These are phyloP conservation scores for Scaptomyza cyrtandrae DNA, from an alignment of 2,888 invertebrate genomes.

Conservation along the genomic window DNA sequence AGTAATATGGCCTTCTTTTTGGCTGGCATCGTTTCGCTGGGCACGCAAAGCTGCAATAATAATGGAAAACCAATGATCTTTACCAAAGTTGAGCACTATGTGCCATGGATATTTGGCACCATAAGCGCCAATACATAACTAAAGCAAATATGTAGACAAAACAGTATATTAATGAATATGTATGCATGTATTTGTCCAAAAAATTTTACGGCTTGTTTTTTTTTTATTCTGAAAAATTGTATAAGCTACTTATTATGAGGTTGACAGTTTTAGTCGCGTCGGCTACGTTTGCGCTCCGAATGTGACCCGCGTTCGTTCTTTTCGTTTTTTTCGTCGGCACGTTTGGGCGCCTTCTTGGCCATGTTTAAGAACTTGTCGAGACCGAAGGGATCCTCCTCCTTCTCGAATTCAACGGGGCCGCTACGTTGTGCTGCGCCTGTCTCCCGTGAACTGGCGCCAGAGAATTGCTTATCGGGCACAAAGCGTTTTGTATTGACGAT, in stretches of 20 bases:
- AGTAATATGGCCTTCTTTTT: slow-evolving; percentile 28
- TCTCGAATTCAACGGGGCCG: slow-evolving; percentile 98
- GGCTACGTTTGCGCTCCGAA: slow-evolving; percentile 77
- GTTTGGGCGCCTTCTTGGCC: slow-evolving; percentile 92
- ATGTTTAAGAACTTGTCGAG: slow-evolving; percentile 99
- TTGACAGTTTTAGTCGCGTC: slow-evolving; percentile 56
- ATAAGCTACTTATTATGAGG: slow-evolving; percentile 18
- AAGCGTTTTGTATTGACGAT: slow-evolving; percentile 96
- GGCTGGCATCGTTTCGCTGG: slow-evolving; percentile 54
- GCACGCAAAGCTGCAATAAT: slow-evolving; percentile 25
- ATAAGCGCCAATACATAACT: slow-evolving; percentile 28
- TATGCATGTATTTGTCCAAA: slow-evolving; percentile 27
- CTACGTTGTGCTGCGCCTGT: slow-evolving; percentile 87
- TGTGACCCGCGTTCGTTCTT: slow-evolving; percentile 73
- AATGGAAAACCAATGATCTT: slow-evolving; percentile 44
- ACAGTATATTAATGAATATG: slow-evolving; percentile 11
- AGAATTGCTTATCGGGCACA: slow-evolving; percentile 98
- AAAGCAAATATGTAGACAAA: not conserved
- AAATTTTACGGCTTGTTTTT: slow-evolving; percentile 29
- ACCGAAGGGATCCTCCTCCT: slow-evolving; percentile 97
- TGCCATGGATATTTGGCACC: slow-evolving; percentile 41
- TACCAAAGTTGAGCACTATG: slow-evolving; percentile 52
- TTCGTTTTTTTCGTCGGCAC: slow-evolving; percentile 86
- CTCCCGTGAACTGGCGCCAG: slow-evolving; percentile 91
- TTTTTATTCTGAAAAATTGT: slow-evolving; percentile 17